Evolutionary conservation across 2,113 vertebrate genomes (phyloP), one percentile per base, ranked within the genome.

Genomic region (Macrotus californicus): DNA sequence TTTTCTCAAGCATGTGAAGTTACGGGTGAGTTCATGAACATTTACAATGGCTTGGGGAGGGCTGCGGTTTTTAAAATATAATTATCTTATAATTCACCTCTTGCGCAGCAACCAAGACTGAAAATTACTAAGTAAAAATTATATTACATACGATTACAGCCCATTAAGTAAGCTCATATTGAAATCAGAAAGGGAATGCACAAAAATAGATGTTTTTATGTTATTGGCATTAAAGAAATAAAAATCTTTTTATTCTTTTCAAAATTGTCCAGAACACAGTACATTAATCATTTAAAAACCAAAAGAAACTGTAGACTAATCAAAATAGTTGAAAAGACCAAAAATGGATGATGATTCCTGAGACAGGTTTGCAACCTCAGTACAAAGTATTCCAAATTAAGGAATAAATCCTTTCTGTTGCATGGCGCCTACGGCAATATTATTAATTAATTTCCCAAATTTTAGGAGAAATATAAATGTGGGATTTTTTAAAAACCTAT

Each of bases 11-110:
- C 67, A 48, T 82, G 26, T 18, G 81, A 89, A 81, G 19, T 89
- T 93, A 79, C n/a, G n/a, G 69, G 22, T 89, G 34, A 91, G 26
- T 93, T 89, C 83, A 81, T 76, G 54, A 94, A 89, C 82, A 89
- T 92, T 93, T 82, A 89, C 41, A 77, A 61, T 61, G 36, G 19
- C 34, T 87, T 56, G 43, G 10, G 19, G 11, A 89, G 9, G 18
- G 54, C 0, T 75, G 24, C 8, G 46, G 69, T 52, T 94, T 81
- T 80, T 87, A 64, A 96, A 94, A 89, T 86, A 88, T 16, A 64
- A 72, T 36, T 88, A 67, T 82, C 67, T 73, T 85, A 66, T 15
- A 67, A 87, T 39, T 80, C 56, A 70, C 16, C 88, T 48, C 50
- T 29, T 85, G 3, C 8, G 50, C 18, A 90, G 84, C 75, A 90